Evolutionary conservation across 2,113 vertebrate species (phyloP).

Genomic region (Alligator sinensis): DNA sequence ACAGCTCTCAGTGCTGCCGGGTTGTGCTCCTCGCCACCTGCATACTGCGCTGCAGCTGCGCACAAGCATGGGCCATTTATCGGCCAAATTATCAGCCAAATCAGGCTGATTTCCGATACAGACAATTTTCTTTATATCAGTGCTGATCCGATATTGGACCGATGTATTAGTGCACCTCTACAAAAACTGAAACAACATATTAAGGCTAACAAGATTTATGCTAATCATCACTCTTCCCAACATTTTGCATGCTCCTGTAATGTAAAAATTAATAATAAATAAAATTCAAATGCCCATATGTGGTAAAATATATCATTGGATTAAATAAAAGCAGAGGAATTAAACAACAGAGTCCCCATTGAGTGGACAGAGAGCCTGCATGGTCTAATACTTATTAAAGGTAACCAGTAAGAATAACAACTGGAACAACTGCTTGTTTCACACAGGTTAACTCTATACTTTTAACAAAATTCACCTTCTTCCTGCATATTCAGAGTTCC

Average conservation of each 20-base stretch:
- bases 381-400: fast-evolving
- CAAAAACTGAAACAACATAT: not conserved
- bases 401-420: not conserved
- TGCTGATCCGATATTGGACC: no score
- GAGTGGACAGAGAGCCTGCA: fast-evolving
- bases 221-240: not conserved
- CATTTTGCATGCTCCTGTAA: not conserved
- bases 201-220: no score
- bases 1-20: no score
- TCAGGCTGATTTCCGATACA: no score
- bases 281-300: no score
- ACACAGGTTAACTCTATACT: not conserved
- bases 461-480: not conserved
- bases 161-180: no score
- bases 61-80: no score
- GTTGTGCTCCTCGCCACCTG: no score
- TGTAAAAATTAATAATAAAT: not conserved
- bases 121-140: no score
- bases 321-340: not conserved
- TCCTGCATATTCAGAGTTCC: not conserved
- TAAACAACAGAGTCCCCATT: not conserved
- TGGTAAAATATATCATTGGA: not conserved
- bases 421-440: no score
- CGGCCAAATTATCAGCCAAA: no score
- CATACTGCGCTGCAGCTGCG: no score